phyloP scores from a whole-genome alignment of 2,113 vertebrate species.

The Verasper variegatus region DNA sequence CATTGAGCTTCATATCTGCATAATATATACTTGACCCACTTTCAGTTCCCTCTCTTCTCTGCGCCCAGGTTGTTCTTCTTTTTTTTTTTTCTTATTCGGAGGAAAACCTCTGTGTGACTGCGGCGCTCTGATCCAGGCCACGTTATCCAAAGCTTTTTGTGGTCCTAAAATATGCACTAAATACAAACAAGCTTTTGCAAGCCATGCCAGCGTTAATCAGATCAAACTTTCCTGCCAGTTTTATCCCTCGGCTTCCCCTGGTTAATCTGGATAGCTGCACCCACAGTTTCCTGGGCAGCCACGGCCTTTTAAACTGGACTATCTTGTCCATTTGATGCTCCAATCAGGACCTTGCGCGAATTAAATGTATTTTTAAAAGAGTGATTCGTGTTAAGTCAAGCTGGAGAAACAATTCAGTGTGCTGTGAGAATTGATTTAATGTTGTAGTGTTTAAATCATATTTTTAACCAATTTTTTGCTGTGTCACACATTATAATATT shows the following conservation, averaged over 20 bases:
- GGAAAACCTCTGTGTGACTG: constrained; percentile 38
- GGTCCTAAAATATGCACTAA: constrained; percentile 62
- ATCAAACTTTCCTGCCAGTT: constrained; percentile 68
- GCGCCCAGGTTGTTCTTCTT: constrained; percentile 28
- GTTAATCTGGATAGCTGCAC: constrained; percentile 58
- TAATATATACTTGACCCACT: constrained; percentile 81
- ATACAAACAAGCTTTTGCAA: constrained; percentile 52
- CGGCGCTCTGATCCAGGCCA: constrained; percentile 40
- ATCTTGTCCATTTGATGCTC: not conserved
- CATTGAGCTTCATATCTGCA: constrained; percentile 58
- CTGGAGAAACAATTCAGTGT: not conserved
- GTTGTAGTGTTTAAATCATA: not conserved
- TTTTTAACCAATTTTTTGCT: not conserved
- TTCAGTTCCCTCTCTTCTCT: constrained; percentile 47
- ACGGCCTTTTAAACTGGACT: constrained; percentile 22
- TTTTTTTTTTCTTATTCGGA: not conserved
- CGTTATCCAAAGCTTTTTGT: constrained; percentile 33
- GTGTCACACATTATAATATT: not conserved
- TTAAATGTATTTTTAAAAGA: not conserved
- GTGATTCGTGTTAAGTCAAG: not conserved
- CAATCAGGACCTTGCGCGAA: not conserved
- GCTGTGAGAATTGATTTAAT: not conserved
- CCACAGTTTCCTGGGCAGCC: constrained; percentile 37
- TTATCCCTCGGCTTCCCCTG: constrained; percentile 47
- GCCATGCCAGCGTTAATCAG: constrained; percentile 62